Evolutionary conservation across 2,113 vertebrate genomes (phyloP), one percentile per base, ranked within the genome.

Genomic region (Zosterops pallidus): DNA sequence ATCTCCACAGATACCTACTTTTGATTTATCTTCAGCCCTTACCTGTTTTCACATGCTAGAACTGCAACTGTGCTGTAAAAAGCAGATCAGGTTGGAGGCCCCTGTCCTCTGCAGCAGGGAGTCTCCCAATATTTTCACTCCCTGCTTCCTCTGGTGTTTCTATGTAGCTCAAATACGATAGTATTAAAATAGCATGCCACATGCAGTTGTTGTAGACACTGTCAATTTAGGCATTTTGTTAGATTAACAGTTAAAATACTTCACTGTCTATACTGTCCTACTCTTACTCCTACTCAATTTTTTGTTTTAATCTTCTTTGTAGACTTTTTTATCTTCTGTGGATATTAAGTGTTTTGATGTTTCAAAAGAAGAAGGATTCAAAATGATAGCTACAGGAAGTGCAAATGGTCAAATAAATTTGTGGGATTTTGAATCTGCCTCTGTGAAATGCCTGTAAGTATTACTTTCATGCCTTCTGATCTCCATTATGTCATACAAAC

Each of bases 381-480:
- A 91, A 75, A 46, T 97, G 76, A 96, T 98, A 96, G 97, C 74
- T 67, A 93, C 94, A 52, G 98, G 97, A 93, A 97, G 96, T 68
- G 64, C 88, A 95, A 95, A 94, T 16, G 97, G 97, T 65, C 71
- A 90, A 49, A 97, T 98, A 85, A 97, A 97, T 93, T 56, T 98
- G 50, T 98, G 97, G 97, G 94, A 97, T 90, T 98, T 98, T 79
- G 57, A 96, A 88, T 47, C 92, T 74, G 84, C 70, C 25, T 94
- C 85, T 80, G 95, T 97, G 83, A 97, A 91, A 94, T 96, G 97
- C 91, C 46, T 98, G 98, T 98, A 97, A 97, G 98, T 97, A 83
- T 82, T 77, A 42, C 28, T 86, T 92, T 65, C 44, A 22, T 71
- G 20, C 25, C 37, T 47, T 94, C 81, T 71, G 70, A 28, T 71